Base-by-base conservation (phyloP, 2,888 invertebrate genomes). In the Acleris sparsana region DNA sequence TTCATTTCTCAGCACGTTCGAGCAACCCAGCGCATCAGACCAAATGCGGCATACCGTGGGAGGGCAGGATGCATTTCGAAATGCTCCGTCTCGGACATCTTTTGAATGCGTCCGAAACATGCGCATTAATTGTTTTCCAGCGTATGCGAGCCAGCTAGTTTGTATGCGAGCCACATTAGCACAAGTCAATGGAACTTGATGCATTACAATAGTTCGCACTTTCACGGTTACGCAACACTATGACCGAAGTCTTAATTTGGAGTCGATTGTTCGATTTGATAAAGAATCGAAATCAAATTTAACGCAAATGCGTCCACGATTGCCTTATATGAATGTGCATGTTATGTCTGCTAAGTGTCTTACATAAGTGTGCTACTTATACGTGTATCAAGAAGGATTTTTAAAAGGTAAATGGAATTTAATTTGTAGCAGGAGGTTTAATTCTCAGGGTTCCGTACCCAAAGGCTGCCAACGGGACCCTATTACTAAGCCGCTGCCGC, bases 201-300 rank as follows among this genome's bases (percentile, higher is more conserved):
- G 88, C 87, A 90, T 90, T 83, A 87, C 84, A 89, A 89, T 85
- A 79, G 74, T 76, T 68, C 39, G 6, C 76, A 86, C 90, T 91
- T 91, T 91, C 90, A 80, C 89, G 79, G 73, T 90, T 89, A 86
- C 76, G 75, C 79, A 89, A 89, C 75, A 71, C 63, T 17, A 46
- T 57, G 68, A 6, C 22, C 5, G 57, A 57, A 75, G 73, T 75
- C 49, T 66, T 62, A 62, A 69, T 70, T 73, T 63, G 33, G 63
- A 60, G 53, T 51, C 33, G 70, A 71, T 66, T 66, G 63, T 68
- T 68, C 63, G 62, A 70, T 63, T 68, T 58, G 52, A 53, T 55
- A 63, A 64, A 43, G 61, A 62, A 59, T 39, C 17, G 20, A 33
- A 20, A 39, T 44, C 43, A 25, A 13, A 44, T 57, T 33, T 18